Evolutionary conservation across 2,113 vertebrate genomes (phyloP).

Genomic region (Leptocoma aspasia): DNA sequence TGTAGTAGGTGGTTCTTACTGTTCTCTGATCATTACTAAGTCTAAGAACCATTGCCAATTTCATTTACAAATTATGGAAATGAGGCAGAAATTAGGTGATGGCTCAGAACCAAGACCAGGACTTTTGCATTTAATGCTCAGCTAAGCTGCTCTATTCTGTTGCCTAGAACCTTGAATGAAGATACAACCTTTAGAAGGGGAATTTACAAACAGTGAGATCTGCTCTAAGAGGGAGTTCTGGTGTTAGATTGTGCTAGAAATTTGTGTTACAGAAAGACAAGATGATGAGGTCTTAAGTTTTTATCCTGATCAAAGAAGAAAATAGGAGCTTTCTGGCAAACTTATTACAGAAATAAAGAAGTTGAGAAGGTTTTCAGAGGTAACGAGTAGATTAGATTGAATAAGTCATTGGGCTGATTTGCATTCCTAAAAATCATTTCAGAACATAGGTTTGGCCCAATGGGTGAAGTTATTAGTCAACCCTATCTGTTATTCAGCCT

Average conservation of each 20-base stretch:
- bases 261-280: neutral
- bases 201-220: neutral
- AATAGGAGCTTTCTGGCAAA: neutral
- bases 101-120: neutral
- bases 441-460: neutral
- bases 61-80: neutral
- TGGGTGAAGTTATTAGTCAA: neutral
- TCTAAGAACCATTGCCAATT: neutral
- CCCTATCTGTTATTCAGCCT: neutral
- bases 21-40: neutral
- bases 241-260: neutral
- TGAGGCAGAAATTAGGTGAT: neutral
- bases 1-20: neutral
- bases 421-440: constrained; percentile 9
- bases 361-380: neutral
- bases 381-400: neutral
- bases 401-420: neutral
- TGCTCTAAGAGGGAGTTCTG: neutral
- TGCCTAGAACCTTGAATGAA: neutral
- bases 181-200: neutral
- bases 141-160: neutral
- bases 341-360: neutral
- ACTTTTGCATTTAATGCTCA: neutral
- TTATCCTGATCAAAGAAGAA: neutral
- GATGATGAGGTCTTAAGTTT: neutral